Base-by-base conservation (phyloP, 2,797 vertebrate species). In the Danio choprae region DNA sequence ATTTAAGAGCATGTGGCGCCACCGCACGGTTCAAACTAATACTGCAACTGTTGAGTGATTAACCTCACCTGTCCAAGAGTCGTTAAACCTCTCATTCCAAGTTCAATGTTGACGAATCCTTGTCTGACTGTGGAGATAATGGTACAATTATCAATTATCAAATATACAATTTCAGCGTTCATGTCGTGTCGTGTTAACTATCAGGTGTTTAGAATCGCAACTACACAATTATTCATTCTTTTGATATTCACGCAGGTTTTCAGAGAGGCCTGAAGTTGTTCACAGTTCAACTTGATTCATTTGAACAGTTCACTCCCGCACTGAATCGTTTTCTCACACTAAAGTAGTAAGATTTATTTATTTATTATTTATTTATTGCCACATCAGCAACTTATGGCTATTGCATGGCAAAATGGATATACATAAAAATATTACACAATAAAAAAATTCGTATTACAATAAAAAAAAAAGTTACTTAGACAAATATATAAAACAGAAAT, bases 21-120 rank as follows among this genome's bases (percentile, higher is more conserved):
- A 89, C 88, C 29, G 38, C 63, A 86, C 89, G 93, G 90, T 60
- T 59, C 74, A 20, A 46, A 56, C 1, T 10, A 55, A 22, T 74
- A 56, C n/a, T 13, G 7, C 13, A n/a, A 3, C 18, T 41, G 4
- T 4, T 6, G 6, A 16, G 8, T 11, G 40, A n/a, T n/a, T 29
- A 29, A 29, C 29, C 29, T 29, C 3, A 29, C 29, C 29, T 29
- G 29, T 29, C n/a, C n/a, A n/a, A n/a, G n/a, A n/a, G n/a, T n/a
- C n/a, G n/a, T n/a, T n/a, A n/a, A n/a, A n/a, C n/a, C n/a, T n/a
- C n/a, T n/a, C n/a, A n/a, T n/a, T n/a, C n/a, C n/a, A n/a, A n/a
- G n/a, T n/a, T n/a, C n/a, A n/a, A n/a, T n/a, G n/a, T n/a, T n/a
- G n/a, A n/a, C n/a, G n/a, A n/a, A n/a, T n/a, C n/a, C n/a, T n/a